These are phyloP conservation scores for Morpho deidamia DNA, from an alignment of 2,888 invertebrate genomes.

Conservation along the genomic window DNA sequence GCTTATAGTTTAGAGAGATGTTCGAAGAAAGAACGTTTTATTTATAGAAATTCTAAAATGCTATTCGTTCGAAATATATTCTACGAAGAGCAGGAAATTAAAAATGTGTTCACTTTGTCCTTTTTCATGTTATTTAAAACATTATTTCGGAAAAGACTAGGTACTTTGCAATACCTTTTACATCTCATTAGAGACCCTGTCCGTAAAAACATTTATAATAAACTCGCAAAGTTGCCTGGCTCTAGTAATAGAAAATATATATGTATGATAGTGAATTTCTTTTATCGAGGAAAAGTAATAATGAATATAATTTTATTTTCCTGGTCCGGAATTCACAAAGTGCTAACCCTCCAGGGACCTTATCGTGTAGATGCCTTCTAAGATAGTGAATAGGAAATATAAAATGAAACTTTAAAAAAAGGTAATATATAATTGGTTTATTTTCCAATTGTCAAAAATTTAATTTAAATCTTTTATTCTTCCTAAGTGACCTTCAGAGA, in stretches of 20 bases:
- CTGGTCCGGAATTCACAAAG: conserved; percentile 42
- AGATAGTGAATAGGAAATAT: neutral
- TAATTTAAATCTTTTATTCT: too few relatives aligned
- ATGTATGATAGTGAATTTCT: too few relatives aligned
- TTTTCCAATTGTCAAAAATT: neutral
- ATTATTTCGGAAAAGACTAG: too few relatives aligned
- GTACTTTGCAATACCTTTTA: too few relatives aligned
- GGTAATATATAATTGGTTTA: neutral
- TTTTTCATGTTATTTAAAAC: neutral
- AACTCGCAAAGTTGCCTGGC: too few relatives aligned
- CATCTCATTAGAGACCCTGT: too few relatives aligned
- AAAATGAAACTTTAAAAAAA: neutral
- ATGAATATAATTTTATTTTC: conserved; percentile 1
- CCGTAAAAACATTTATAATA: too few relatives aligned
- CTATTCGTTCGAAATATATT: too few relatives aligned
- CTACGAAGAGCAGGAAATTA: neutral
- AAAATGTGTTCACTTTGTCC: neutral
- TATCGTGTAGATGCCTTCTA: conserved; percentile 28
- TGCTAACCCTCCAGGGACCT: conserved; percentile 49
- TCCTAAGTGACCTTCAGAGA: too few relatives aligned
- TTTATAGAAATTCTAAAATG: neutral
- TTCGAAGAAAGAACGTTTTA: neutral
- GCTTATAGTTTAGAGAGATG: conserved; percentile 9
- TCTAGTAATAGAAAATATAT: too few relatives aligned
- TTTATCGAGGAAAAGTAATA: too few relatives aligned